These are phyloP conservation scores for Girardinus metallicus DNA, from an alignment of 2,797 vertebrate genomes.

Conservation along the genomic window DNA sequence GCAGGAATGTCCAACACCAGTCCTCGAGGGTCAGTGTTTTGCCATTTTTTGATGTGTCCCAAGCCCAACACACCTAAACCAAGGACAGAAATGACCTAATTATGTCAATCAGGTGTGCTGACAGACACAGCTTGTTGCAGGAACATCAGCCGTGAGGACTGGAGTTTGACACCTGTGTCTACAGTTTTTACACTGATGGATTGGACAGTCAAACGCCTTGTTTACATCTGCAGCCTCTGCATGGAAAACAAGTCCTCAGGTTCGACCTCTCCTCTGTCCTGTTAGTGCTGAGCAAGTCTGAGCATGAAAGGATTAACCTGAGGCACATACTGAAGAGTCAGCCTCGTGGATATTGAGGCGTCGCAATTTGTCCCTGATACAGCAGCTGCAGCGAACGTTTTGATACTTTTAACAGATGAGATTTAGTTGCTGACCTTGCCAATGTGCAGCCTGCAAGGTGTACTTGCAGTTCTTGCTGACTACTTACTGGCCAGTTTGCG, in stretches of 20 bases:
- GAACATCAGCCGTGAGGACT: not conserved
- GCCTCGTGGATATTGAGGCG: constrained; percentile 38
- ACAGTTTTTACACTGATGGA: constrained; percentile 25
- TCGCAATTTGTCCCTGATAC: constrained; percentile 41
- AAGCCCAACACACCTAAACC: not conserved
- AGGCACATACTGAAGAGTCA: constrained; percentile 41
- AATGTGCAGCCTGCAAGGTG: not conserved
- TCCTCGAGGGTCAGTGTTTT: not conserved
- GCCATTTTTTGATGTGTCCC: not conserved
- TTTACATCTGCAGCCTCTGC: constrained; percentile 36
- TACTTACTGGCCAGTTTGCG: constrained; percentile 1
- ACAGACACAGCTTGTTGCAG: not conserved
- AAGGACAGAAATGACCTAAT: not conserved
- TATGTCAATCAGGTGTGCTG: not conserved
- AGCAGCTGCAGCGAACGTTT: constrained; percentile 9
- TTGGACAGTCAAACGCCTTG: not conserved
- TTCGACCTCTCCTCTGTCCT: constrained; percentile 22
- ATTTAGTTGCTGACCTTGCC: constrained; percentile 25
- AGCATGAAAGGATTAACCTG: constrained; percentile 27
- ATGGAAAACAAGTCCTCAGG: constrained; percentile 45
- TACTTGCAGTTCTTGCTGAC: not conserved
- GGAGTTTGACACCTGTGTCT: constrained; percentile 7
- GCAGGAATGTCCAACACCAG: not conserved
- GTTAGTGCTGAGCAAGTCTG: constrained; percentile 4
- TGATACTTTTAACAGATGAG: constrained; percentile 30